Conservation (phyloP, 1,140 invertebrate genomes). For the Trachelipus rathkii region DNA sequence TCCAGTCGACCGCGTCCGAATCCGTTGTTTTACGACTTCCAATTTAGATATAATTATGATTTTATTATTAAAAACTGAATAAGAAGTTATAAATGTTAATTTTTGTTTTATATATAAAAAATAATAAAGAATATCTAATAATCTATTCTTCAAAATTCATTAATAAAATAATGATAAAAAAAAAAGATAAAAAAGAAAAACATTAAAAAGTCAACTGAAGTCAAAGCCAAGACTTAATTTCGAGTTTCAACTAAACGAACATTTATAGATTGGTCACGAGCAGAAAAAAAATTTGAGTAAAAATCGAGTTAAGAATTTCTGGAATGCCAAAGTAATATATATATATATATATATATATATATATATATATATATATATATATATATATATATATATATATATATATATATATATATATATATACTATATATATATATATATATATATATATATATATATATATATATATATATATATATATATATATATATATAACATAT, state of each 20-base stretch:
- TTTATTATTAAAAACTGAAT: constrained; percentile 49
- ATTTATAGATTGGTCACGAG: constrained; percentile 50
- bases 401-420: constrained; percentile 7
- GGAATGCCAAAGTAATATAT: neutral
- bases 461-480: constrained; percentile 8
- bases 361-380: constrained; percentile 6
- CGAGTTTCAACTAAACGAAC: constrained; percentile 26
- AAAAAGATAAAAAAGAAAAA: too few relatives aligned
- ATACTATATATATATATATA: constrained; percentile 5
- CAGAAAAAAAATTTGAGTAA: constrained; percentile 11
- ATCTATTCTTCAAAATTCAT: too few relatives aligned
- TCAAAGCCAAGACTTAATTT: too few relatives aligned
- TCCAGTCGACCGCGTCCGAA: constrained; percentile 30
- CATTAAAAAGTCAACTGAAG: too few relatives aligned
- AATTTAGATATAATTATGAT: constrained; percentile 38
- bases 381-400: constrained; percentile 5
- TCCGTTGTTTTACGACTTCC: constrained; percentile 35
- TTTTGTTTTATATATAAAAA: too few relatives aligned
- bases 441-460: constrained; percentile 11
- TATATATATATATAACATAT: too few relatives aligned
- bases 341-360: constrained; percentile 15
- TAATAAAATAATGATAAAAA: too few relatives aligned
- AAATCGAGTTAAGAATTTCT: neutral
- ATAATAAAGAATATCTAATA: too few relatives aligned
- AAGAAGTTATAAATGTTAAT: too few relatives aligned